Percentiles rank a stretch among this genome's conserved stretches.
Evolutionary conservation across 1,140 invertebrate species (phyloP).

Genomic region (Amphibalanus amphitrite): DNA sequence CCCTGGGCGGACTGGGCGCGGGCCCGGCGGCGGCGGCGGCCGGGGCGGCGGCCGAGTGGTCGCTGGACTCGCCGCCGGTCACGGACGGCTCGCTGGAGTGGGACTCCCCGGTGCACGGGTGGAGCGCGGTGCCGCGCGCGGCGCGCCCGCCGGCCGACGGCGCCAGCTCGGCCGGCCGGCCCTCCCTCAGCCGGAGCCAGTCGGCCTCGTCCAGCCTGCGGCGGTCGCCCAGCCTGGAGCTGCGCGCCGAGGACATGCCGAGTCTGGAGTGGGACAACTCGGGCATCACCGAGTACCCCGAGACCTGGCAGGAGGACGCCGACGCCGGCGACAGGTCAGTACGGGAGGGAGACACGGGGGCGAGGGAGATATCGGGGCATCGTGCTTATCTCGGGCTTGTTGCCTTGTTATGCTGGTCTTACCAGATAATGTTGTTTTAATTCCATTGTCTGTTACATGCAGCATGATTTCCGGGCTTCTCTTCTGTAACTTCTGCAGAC

Average conservation of each 20-base stretch:
- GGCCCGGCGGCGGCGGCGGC: not conserved
- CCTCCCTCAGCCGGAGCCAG: constrained; percentile 10
- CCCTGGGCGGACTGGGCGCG: not conserved
- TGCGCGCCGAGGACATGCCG: constrained; percentile 19
- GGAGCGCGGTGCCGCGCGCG: constrained; percentile 11
- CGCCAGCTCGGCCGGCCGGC: not conserved
- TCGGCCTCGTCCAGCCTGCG: not conserved
- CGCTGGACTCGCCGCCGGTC: not conserved
- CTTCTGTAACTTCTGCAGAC: too few species aligned
- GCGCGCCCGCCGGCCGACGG: too few species aligned
- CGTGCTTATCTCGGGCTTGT: too few species aligned
- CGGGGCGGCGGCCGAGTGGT: not conserved
- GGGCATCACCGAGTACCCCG: constrained; percentile 16
- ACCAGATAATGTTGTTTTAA: too few species aligned
- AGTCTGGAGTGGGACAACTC: constrained; percentile 25
- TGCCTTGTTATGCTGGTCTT: too few species aligned
- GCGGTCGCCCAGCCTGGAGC: not conserved
- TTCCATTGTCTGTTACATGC: too few species aligned
- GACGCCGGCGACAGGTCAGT: not conserved
- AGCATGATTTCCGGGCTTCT: too few species aligned
- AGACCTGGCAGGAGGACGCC: not conserved
- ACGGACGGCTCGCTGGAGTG: constrained; percentile 16
- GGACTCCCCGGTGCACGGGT: constrained; percentile 19
- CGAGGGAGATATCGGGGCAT: too few species aligned
- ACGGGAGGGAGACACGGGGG: too few species aligned